Percentiles rank a stretch among this genome's conserved stretches.
Conservation (phyloP, 2,888 invertebrate species). For the Sarcophaga variegata region DNA sequence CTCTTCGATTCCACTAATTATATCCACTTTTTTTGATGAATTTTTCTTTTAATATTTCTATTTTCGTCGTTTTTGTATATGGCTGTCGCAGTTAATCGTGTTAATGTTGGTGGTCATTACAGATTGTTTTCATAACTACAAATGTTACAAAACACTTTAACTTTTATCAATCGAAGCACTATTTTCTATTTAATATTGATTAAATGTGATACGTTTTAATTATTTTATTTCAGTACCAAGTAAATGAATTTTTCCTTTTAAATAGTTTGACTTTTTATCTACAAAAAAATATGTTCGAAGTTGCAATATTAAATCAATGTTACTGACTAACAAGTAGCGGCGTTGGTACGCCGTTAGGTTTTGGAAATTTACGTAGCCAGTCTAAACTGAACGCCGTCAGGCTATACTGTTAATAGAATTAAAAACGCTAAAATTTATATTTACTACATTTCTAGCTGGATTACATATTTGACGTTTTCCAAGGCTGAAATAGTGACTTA, state of each 20-base stretch:
- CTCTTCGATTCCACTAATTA: background rate
- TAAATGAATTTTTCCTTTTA: background rate
- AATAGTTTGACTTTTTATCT: constrained; percentile 7
- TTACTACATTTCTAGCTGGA: too few species aligned
- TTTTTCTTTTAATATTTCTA: constrained; percentile 26
- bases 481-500: too few species aligned
- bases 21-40: background rate
- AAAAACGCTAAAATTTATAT: too few species aligned
- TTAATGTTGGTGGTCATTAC: constrained; percentile 24
- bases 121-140: constrained; percentile 4
- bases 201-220: background rate
- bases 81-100: constrained; percentile 48
- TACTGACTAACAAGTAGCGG: too few species aligned
- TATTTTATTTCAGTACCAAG: constrained; percentile 2
- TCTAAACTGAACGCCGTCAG: too few species aligned
- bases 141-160: background rate
- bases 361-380: too few species aligned
- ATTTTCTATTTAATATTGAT: background rate
- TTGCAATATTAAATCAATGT: constrained; percentile 7
- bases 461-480: too few species aligned
- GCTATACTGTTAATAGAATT: too few species aligned
- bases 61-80: constrained; percentile 48
- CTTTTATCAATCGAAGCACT: background rate
- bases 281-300: constrained; percentile 36
- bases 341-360: too few species aligned